A percentile compares a stretch with the other conserved stretches of the same genome.
Evolutionary conservation across 2,888 invertebrate species (phyloP).

Genomic region (Sinotaia quadrata): DNA sequence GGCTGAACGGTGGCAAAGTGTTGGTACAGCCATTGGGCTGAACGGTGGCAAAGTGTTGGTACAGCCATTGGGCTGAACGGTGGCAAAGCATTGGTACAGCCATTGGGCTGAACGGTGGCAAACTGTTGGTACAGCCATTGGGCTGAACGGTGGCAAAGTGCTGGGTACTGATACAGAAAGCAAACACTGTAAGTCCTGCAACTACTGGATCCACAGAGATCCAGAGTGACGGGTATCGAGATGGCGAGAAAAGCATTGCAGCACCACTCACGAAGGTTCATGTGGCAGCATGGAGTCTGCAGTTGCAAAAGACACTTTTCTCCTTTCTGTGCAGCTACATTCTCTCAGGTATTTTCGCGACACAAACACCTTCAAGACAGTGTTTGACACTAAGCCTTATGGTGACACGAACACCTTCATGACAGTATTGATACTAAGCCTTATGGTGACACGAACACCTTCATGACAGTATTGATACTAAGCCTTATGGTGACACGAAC

Average conservation of each 20-base stretch:
- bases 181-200: slow-evolving; percentile 6
- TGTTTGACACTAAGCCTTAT: too few relatives aligned
- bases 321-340: background rate
- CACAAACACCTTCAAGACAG: slow-evolving; percentile 13
- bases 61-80: too few relatives aligned
- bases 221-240: background rate
- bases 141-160: background rate
- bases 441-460: too few relatives aligned
- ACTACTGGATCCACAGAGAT: background rate
- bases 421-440: too few relatives aligned
- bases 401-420: too few relatives aligned
- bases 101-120: too few relatives aligned
- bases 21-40: too few relatives aligned
- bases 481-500: slow-evolving; percentile 3
- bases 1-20: too few relatives aligned
- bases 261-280: slow-evolving; percentile 2
- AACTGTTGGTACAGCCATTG: too few relatives aligned
- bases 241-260: background rate
- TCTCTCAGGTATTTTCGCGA: slow-evolving; percentile 7
- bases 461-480: too few relatives aligned
- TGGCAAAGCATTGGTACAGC: too few relatives aligned
- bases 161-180: background rate
- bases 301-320: background rate
- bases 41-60: too few relatives aligned
- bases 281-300: background rate